Conservation (phyloP, 2,113 vertebrate species). For the Phylloscopus whistleri region DNA sequence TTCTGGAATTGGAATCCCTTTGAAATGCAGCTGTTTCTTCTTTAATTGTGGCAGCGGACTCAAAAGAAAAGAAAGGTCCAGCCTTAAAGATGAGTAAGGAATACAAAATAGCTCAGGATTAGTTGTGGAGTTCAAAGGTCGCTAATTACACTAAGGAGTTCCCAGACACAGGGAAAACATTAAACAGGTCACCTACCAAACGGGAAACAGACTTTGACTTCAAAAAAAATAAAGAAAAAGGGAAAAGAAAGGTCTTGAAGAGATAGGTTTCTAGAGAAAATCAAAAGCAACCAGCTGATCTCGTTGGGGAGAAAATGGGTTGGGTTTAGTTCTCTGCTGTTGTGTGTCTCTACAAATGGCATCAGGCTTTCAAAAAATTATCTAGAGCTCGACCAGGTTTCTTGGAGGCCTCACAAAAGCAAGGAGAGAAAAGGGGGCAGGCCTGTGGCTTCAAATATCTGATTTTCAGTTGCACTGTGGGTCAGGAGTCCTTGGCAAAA, state of each 20-base stretch:
- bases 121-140: constrained; percentile 85
- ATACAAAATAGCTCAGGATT: constrained; percentile 87
- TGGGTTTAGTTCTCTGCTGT: constrained; percentile 46
- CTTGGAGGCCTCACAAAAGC: not conserved
- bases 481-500: not conserved
- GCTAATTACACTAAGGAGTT: constrained; percentile 87
- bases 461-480: not conserved
- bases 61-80: constrained; percentile 84
- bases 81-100: constrained; percentile 86
- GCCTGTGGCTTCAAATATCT: not conserved
- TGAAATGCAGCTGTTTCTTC: constrained; percentile 90
- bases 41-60: constrained; percentile 83
- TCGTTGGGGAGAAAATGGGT: constrained; percentile 56
- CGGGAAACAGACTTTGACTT: constrained; percentile 82
- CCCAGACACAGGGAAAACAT: constrained; percentile 86
- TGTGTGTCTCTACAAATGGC: constrained; percentile 19
- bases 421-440: not conserved
- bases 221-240: constrained; percentile 40
- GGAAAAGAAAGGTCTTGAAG: constrained; percentile 69
- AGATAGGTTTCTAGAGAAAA: constrained; percentile 78
- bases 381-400: constrained; percentile 22
- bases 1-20: constrained; percentile 87
- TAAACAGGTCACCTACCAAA: constrained; percentile 88
- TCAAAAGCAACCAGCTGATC: constrained; percentile 72
- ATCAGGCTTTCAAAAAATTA: constrained; percentile 11